Percentiles rank a stretch among this genome's conserved stretches.
Conservation (phyloP, 64 coral and sea anemone genomes). For the Montipora foliosa region DNA sequence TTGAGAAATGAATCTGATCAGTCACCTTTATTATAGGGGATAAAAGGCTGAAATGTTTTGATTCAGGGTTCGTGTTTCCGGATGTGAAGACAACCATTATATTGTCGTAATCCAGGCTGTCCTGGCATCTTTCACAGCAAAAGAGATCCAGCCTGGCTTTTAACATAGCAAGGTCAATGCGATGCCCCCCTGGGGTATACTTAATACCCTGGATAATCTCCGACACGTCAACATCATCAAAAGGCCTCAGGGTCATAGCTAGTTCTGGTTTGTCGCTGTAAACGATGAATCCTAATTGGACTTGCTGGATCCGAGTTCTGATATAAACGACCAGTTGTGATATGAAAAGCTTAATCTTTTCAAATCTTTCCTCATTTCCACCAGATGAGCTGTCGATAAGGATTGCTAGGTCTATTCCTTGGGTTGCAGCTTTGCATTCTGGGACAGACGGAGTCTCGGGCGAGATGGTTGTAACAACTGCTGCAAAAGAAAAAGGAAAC, state of each 20-base stretch:
- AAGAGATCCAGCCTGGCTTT: neutral
- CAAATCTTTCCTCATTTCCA: neutral
- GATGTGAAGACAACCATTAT: conserved; percentile 25
- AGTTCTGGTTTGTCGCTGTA: conserved; percentile 5
- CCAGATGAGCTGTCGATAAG: conserved; percentile 20
- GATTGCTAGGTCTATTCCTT: conserved; percentile 20
- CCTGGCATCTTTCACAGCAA: neutral
- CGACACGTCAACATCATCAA: neutral
- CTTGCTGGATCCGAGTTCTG: neutral
- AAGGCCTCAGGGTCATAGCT: neutral
- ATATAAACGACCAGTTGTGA: neutral
- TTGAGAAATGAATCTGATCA: neutral
- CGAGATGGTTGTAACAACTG: neutral
- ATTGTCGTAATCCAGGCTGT: neutral
- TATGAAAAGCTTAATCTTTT: neutral
- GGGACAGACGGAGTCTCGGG: neutral
- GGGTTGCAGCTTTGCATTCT: neutral
- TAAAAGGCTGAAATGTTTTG: neutral
- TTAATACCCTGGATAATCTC: neutral
- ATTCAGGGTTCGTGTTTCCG: conserved; percentile 1
- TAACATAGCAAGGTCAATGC: conserved; percentile 33
- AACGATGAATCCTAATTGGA: conserved; percentile 15
- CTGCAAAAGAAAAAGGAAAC: neutral
- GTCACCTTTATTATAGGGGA: conserved; percentile 12
- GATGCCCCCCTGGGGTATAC: conserved; percentile 17